Conservation (phyloP, 2,888 invertebrate genomes). For the Clusia tigrina region DNA sequence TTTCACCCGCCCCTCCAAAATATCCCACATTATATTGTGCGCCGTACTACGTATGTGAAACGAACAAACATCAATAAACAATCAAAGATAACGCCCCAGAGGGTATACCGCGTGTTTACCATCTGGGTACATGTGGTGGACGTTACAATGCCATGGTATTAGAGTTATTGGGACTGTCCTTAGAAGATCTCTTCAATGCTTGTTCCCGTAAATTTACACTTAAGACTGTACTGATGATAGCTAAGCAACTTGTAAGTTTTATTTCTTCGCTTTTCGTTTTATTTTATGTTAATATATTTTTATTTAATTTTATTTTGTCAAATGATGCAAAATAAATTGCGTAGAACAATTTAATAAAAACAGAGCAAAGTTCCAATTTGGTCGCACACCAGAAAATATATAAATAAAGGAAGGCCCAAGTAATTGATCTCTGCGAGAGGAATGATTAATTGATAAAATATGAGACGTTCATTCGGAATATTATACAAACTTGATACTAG, state of each 20-base stretch:
- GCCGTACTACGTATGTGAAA: constrained; percentile 11
- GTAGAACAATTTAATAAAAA: no score
- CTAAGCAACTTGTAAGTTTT: constrained; percentile 92
- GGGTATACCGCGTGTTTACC: constrained; percentile 98
- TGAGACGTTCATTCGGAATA: no score
- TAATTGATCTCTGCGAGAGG: no score
- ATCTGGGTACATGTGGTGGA: constrained; percentile 97
- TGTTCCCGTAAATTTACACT: constrained; percentile 98
- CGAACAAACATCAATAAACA: constrained; percentile 31
- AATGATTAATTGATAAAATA: no score
- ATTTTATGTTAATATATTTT: constrained; percentile 8
- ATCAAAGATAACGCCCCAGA: constrained; percentile 70
- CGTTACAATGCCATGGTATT: constrained; percentile 99
- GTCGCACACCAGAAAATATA: not conserved
- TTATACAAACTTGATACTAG: no score
- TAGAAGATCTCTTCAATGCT: constrained; percentile 99
- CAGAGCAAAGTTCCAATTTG: not conserved
- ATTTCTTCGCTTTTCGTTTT: constrained; percentile 21
- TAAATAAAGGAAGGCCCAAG: no score
- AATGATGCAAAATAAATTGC: no score
- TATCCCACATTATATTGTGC: not conserved
- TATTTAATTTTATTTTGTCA: not conserved
- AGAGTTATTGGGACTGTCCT: constrained; percentile 97
- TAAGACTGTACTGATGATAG: constrained; percentile 98
- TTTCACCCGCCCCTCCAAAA: not conserved